These are phyloP conservation scores for Brachylomia viminalis DNA, from an alignment of 2,888 invertebrate genomes.

Conservation along the genomic window DNA sequence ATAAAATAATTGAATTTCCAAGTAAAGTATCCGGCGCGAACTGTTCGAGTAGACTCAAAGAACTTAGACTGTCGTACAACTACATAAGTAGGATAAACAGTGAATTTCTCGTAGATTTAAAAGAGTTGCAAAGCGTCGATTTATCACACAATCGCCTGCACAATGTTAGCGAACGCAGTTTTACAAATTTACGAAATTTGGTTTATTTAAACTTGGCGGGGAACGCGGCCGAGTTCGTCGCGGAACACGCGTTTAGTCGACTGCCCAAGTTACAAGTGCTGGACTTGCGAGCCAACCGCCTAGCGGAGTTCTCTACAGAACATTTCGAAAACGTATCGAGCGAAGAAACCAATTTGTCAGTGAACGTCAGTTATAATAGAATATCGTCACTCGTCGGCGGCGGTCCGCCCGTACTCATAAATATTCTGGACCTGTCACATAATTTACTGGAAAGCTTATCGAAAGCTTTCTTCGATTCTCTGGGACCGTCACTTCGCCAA, in stretches of 20 bases:
- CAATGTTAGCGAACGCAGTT: slow-evolving; percentile 91
- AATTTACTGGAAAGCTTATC: slow-evolving; percentile 91
- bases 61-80: slow-evolving; percentile 95
- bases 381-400: slow-evolving; percentile 81
- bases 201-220: slow-evolving; percentile 94
- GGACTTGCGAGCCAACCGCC: slow-evolving; percentile 93
- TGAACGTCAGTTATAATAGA: slow-evolving; percentile 93
- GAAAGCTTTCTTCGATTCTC: slow-evolving; percentile 89
- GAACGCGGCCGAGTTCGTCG: slow-evolving; percentile 92
- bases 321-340: slow-evolving; percentile 92
- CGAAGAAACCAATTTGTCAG: slow-evolving; percentile 90
- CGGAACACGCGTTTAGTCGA: slow-evolving; percentile 92
- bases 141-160: slow-evolving; percentile 93
- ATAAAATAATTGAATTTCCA: slow-evolving; percentile 93
- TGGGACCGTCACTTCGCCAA: slow-evolving; percentile 74
- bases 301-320: slow-evolving; percentile 91
- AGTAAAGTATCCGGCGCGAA: slow-evolving; percentile 78
- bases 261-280: slow-evolving; percentile 93
- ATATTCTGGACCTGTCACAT: slow-evolving; percentile 92
- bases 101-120: slow-evolving; percentile 92
- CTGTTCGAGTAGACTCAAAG: slow-evolving; percentile 92
- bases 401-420: slow-evolving; percentile 85
- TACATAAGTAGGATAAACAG: slow-evolving; percentile 92
- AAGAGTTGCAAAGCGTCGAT: slow-evolving; percentile 93
- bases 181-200: slow-evolving; percentile 93